phyloP scores from a whole-genome alignment of 2,888 invertebrate species.

The Andrena flavipes region DNA sequence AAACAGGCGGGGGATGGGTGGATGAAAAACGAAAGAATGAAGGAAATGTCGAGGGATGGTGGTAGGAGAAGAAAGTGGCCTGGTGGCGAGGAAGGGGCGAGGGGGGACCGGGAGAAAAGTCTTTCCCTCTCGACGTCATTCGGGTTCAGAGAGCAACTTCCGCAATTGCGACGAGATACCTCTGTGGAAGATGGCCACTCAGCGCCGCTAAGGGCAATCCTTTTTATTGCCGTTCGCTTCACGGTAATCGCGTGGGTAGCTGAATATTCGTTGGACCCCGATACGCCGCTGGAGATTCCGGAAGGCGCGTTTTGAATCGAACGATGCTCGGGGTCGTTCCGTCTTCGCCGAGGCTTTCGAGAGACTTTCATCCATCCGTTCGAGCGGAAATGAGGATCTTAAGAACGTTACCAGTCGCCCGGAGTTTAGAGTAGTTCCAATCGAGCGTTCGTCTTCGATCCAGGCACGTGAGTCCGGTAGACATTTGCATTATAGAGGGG shows the following conservation, averaged over 20 bases:
- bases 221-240: constrained; percentile 84
- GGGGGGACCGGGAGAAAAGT: constrained; percentile 50
- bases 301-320: constrained; percentile 24
- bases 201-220: constrained; percentile 50
- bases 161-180: constrained; percentile 66
- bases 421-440: neutral
- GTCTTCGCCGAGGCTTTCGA: constrained; percentile 7
- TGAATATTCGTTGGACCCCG: constrained; percentile 29
- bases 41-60: neutral
- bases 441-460: neutral
- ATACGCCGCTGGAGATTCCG: neutral
- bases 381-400: constrained; percentile 30
- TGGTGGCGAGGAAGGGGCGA: neutral
- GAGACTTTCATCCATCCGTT: constrained; percentile 12
- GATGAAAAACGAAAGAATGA: constrained; percentile 3
- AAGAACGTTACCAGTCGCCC: neutral
- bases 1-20: constrained; percentile 8
- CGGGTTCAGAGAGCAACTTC: constrained; percentile 60
- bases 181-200: constrained; percentile 59
- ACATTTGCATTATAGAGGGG: too few relatives aligned
- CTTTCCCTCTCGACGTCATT: constrained; percentile 66
- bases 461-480: neutral
- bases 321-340: neutral
- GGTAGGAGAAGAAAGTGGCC: neutral
- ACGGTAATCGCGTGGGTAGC: constrained; percentile 26